Evolutionary conservation across 2,113 vertebrate species (phyloP), one percentile per base, ranked within the genome.

Genomic region (Atrichornis clamosus): DNA sequence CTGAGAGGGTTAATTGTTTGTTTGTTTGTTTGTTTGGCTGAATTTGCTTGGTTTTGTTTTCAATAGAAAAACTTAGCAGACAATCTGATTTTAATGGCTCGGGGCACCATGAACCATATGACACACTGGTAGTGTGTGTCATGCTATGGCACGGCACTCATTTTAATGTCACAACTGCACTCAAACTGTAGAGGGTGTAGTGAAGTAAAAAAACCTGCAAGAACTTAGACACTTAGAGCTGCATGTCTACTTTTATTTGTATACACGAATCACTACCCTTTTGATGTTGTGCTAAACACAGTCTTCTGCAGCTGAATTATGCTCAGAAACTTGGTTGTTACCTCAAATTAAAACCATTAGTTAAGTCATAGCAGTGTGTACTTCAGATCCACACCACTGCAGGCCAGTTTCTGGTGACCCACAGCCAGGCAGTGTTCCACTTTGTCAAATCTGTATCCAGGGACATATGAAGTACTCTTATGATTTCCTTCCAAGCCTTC

Each of bases 281-380:
- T 64, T 0, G 0, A 6, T 10, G 5, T 22, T 5, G 7, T 41
- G 9, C 7, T 41, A 33, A 27, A 2, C 4, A 10, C 22, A 49
- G 18, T 20, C 47, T 69, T 84, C 47, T 50, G 26, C 23, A 44
- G 27, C 10, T 80, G 23, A 83, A 47, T 69, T 76, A 60, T 35
- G 19, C 3, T 24, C 1, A 79, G 60, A 68, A 67, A 7, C 2
- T 17, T 53, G 5, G 7, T 46, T 59, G 11, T 32, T 58, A 10
- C 12, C 63, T 81, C 30, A 81, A 69, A 68, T n/a, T 0, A 70
- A 74, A 77, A 74, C 3, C n/a, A 56, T 14, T 6, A 58, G 5
- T 5, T 23, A 28, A 37, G 22, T 26, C 7, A 8, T 6, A 63
- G 23, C 11, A 42, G 13, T 15, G 22, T 35, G 20, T n/a, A 14